phyloP scores from a whole-genome alignment of 2,113 vertebrate species.

The Harpagus bidentatus region DNA sequence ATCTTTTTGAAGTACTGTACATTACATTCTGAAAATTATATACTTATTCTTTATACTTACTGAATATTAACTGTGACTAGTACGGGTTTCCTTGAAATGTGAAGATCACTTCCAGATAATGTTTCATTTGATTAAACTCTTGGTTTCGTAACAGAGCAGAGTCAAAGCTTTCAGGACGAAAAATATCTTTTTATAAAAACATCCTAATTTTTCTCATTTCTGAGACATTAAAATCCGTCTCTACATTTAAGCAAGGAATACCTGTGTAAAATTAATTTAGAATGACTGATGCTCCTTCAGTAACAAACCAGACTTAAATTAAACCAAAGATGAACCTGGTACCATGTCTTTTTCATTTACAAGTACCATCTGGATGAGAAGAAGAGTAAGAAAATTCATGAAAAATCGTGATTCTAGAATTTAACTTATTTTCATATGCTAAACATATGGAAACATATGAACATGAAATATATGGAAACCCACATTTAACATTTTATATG shows the following conservation, averaged over 20 bases:
- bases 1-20: not conserved
- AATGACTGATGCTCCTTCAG: not conserved
- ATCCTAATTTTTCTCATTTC: not conserved
- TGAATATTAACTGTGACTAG: not conserved
- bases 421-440: not conserved
- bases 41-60: not conserved
- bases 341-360: not conserved
- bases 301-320: not conserved
- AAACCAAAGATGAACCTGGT: not conserved
- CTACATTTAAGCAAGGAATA: not conserved
- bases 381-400: not conserved
- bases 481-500: accelerated
- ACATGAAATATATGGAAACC: not conserved
- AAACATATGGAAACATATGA: not conserved
- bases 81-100: not conserved
- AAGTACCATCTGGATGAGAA: not conserved
- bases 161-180: not conserved
- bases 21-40: not conserved
- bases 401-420: not conserved
- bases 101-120: not conserved
- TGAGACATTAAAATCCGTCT: not conserved
- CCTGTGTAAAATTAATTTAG: not conserved
- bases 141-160: not conserved
- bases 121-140: not conserved
- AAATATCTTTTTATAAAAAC: not conserved